Evolutionary conservation across 2,888 invertebrate genomes (phyloP).

Genomic region (Temnothorax unifasciatus): DNA sequence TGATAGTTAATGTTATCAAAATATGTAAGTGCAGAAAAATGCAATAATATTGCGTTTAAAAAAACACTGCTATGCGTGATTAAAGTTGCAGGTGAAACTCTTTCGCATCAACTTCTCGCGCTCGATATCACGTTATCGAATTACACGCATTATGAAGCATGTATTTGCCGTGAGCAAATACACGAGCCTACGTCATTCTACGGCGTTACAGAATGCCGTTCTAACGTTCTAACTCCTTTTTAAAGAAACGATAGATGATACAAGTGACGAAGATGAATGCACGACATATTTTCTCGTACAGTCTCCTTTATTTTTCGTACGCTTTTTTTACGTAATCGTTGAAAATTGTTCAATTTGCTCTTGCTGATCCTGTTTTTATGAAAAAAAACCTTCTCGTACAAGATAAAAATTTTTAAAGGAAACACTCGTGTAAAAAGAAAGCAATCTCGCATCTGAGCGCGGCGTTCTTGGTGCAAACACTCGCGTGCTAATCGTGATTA

Average conservation of each 20-base stretch:
- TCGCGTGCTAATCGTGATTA: conserved; percentile 27
- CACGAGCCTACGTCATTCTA: neutral
- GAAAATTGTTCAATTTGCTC: neutral
- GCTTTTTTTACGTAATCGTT: neutral
- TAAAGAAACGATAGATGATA: neutral
- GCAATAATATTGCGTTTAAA: conserved; percentile 16
- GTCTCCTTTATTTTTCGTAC: neutral
- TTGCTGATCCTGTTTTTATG: neutral
- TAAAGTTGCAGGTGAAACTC: conserved; percentile 30
- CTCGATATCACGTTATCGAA: conserved; percentile 33
- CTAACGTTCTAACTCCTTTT: neutral
- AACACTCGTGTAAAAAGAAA: neutral
- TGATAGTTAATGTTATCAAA: neutral
- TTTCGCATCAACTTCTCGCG: conserved; percentile 1
- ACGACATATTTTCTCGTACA: neutral
- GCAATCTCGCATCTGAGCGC: conserved; percentile 8
- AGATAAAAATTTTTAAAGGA: neutral
- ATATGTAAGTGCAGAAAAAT: neutral
- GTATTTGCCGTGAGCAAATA: conserved; percentile 18
- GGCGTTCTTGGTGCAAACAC: neutral
- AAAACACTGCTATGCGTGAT: neutral
- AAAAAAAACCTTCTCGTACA: neutral
- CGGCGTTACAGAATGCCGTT: neutral
- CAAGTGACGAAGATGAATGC: neutral
- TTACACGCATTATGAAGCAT: conserved; percentile 39